A percentile compares a stretch with the other conserved stretches of the same genome.
Conservation (phyloP, 2,113 vertebrate species). For the Onychorhynchus coronatus region DNA sequence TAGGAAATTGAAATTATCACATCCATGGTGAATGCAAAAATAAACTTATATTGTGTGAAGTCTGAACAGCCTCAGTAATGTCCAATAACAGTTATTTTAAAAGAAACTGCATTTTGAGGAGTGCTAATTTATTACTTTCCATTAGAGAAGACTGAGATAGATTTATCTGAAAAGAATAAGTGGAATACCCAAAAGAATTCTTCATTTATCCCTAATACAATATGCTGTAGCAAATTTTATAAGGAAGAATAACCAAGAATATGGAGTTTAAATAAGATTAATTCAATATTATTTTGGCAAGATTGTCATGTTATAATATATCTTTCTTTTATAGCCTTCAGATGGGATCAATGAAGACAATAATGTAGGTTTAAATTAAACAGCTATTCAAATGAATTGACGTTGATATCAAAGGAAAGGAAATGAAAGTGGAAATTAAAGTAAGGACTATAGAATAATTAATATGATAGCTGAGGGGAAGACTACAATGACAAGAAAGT, state of each 20-base stretch:
- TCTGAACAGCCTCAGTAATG: not conserved
- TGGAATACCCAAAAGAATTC: not conserved
- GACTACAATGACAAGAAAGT: not conserved
- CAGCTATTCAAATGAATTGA: not conserved
- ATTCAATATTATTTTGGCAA: not conserved
- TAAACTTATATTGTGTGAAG: not conserved
- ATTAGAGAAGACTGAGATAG: not conserved
- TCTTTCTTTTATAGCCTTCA: not conserved
- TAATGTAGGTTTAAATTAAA: not conserved
- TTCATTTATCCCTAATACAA: not conserved
- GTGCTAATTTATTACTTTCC: not conserved
- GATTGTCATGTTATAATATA: not conserved
- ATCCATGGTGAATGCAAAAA: not conserved
- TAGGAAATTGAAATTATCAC: not conserved
- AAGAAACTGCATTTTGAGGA: not conserved
- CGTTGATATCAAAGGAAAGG: not conserved
- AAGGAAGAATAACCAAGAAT: not conserved
- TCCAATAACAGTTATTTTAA: not conserved
- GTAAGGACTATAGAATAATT: not conserved
- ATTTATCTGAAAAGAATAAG: not conserved
- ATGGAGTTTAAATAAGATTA: not conserved
- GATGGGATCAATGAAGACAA: not conserved
- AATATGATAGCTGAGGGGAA: not conserved
- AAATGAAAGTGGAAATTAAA: not conserved
- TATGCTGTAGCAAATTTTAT: not conserved